Conservation (phyloP, 2,797 vertebrate species). For the Apogon hyalosoma region DNA sequence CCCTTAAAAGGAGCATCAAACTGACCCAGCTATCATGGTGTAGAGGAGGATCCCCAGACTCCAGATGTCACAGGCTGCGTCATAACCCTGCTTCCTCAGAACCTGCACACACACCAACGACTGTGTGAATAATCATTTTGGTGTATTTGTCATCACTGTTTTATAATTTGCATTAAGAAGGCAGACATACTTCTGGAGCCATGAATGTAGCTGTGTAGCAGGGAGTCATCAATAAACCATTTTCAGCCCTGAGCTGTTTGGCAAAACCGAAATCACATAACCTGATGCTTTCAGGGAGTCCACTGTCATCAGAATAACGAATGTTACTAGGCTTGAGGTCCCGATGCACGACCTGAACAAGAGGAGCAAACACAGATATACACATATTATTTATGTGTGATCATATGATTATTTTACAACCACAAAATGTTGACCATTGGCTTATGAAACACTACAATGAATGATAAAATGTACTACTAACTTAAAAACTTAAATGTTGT, state of each 20-base stretch:
- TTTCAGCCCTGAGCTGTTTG: constrained; percentile 95
- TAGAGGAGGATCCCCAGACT: constrained; percentile 95
- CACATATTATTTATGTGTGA: background rate
- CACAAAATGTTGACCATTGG: no score
- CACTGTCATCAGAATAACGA: constrained; percentile 92
- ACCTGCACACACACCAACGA: constrained; percentile 79
- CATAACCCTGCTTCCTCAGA: constrained; percentile 94
- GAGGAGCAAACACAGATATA: background rate
- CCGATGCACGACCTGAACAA: constrained; percentile 92
- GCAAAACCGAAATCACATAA: constrained; percentile 96
- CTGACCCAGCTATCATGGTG: constrained; percentile 96
- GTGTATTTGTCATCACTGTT: background rate
- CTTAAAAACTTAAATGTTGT: no score
- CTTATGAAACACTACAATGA: no score
- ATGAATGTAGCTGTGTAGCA: constrained; percentile 98
- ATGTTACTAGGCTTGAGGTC: constrained; percentile 98
- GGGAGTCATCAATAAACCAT: constrained; percentile 96
- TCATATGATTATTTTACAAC: background rate
- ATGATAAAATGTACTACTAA: no score
- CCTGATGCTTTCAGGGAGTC: constrained; percentile 92
- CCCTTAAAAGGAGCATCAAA: background rate
- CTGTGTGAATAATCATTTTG: background rate
- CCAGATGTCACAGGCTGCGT: constrained; percentile 98
- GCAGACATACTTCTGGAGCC: constrained; percentile 90
- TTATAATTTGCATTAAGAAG: background rate